Conservation (phyloP, 2,888 invertebrate species). For the Oxyteleia sp. region DNA sequence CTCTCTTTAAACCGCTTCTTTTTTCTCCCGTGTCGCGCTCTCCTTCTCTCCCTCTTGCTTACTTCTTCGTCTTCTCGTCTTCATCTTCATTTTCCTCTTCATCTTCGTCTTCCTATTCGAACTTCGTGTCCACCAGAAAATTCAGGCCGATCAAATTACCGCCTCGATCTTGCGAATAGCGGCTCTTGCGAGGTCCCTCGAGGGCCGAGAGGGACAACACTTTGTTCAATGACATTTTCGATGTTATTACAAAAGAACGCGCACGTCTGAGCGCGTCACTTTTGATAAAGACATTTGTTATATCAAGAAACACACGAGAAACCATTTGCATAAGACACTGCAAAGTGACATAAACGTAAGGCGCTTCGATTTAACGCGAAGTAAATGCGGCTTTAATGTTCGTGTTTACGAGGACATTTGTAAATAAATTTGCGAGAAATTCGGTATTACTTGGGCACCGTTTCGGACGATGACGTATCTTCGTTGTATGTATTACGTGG, state of each 20-base stretch:
- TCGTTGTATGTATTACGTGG: conserved; percentile 31
- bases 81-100: conserved; percentile 26
- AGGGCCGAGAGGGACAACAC: conserved; percentile 43
- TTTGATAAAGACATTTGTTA: conserved; percentile 59
- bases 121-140: conserved; percentile 75
- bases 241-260: conserved; percentile 48
- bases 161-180: conserved; percentile 41
- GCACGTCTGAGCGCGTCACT: conserved; percentile 21
- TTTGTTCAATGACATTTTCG: conserved; percentile 40
- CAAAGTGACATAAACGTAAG: conserved; percentile 19
- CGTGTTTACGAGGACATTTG: conserved; percentile 30
- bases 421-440: conserved; percentile 46
- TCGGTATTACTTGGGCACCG: conserved; percentile 4
- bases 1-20: conserved; percentile 51
- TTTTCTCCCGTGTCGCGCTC: conserved; percentile 36
- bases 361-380: background rate
- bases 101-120: conserved; percentile 48
- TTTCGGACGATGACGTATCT: conserved; percentile 5
- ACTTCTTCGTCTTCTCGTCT: conserved; percentile 92
- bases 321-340: conserved; percentile 39
- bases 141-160: conserved; percentile 76
- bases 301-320: conserved; percentile 30
- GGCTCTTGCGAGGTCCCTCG: conserved; percentile 29
- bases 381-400: conserved; percentile 20
- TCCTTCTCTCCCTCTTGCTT: conserved; percentile 90